Evolutionary conservation across 2,113 vertebrate species (phyloP).

Genomic region (Setophaga petechia): DNA sequence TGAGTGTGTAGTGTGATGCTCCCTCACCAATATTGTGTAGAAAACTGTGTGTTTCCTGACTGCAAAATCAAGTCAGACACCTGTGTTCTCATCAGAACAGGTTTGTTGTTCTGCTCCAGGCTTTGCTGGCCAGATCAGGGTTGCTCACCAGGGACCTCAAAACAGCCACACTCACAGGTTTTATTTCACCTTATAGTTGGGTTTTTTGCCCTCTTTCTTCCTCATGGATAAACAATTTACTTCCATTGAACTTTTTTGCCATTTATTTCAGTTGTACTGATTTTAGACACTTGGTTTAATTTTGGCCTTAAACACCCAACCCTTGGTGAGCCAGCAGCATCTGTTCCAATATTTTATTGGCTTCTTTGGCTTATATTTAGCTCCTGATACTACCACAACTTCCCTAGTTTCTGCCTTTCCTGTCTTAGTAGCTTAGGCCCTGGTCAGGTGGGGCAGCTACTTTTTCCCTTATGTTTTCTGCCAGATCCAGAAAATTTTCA

Average conservation of each 20-base stretch:
- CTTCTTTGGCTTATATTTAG: not conserved
- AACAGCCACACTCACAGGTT: not conserved
- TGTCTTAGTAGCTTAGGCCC: not conserved
- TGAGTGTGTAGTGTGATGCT: not conserved
- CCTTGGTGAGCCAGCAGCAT: not conserved
- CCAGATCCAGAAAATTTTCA: not conserved
- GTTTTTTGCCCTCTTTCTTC: fast-evolving
- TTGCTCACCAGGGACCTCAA: not conserved
- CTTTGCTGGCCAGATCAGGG: not conserved
- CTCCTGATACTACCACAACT: not conserved
- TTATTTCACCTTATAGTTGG: not conserved
- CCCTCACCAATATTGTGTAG: not conserved
- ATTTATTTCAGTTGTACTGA: not conserved
- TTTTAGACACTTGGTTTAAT: not conserved
- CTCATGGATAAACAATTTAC: not conserved
- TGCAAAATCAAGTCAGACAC: not conserved
- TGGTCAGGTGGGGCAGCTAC: not conserved
- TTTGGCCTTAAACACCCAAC: not conserved
- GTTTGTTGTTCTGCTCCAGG: not conserved
- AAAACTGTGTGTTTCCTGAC: not conserved
- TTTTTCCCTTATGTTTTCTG: not conserved
- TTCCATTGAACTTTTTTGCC: not conserved
- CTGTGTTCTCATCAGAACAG: not conserved
- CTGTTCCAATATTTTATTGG: not conserved
- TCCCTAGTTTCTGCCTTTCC: not conserved